Base-by-base conservation (phyloP, 2,113 vertebrate species). In the Perca fluviatilis region DNA sequence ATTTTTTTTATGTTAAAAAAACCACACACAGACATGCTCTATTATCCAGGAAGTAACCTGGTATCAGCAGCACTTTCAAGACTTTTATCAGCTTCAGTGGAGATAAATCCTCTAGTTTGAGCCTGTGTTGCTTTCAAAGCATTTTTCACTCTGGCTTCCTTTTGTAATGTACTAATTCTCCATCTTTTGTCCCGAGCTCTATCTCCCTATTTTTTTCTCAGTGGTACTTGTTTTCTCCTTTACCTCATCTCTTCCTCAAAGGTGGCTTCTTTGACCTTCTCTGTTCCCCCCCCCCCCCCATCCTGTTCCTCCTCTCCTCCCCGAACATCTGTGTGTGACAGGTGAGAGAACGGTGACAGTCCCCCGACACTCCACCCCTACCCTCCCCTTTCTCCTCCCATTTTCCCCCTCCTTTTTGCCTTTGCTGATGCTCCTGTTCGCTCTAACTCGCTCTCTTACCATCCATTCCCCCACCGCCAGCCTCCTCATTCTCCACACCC, bases 241-340 rank as follows among this genome's bases (percentile, higher is more conserved):
- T 82, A 47, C 61, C 56, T 78, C 46, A 1, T 57, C 16, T 85
- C 77, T 68, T 84, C 49, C 74, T 80, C 65, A 57, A 74, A 86
- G 74, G 86, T 77, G 68, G 30, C 83, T 77, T 80, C 78, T 85
- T 83, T 92, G 91, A 91, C 91, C 92, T 93, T 92, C 86, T 78
- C 54, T 70, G 79, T 53, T 70, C 83, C 76, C 33, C 72, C 70
- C 74, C 77, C 64, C 74, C 73, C 80, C 74, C 89, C 82, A 85
- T 74, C 74, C 62, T 78, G 82, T 62, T 90, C 73, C 82, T 50
- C 15, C 19, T 84, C 67, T 76, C 83, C 86, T 90, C 91, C 93
- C 91, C 10, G 82, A 94, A 94, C 94, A 94, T 94, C 93, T 94
- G 94, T 89, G 92, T 91, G 92, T 92, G 93, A 94, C 93, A 94